A percentile compares a stretch with the other conserved stretches of the same genome.
phyloP scores from a whole-genome alignment of 2,113 vertebrate species.

The Hyperopisus bebe region DNA sequence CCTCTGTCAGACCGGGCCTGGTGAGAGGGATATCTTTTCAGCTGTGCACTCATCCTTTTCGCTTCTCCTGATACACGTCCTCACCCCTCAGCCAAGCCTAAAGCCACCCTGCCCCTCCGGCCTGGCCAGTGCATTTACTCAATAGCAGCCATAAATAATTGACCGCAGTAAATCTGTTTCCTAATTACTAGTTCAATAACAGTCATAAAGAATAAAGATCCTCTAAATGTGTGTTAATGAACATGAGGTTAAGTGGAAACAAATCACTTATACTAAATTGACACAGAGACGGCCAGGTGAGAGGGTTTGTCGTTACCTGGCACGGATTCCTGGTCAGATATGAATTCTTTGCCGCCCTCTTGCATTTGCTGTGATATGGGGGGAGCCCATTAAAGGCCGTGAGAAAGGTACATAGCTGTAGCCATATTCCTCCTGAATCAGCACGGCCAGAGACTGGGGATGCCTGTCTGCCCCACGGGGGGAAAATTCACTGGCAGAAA shows the following conservation, averaged over 20 bases:
- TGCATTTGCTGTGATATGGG: constrained; percentile 47
- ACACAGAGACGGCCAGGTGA: not conserved
- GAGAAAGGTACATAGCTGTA: not conserved
- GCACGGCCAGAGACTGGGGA: constrained; percentile 55
- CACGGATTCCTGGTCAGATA: constrained; percentile 52
- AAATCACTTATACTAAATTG: not conserved
- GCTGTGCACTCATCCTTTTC: not conserved
- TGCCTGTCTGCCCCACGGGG: constrained; percentile 57
- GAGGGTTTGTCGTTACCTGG: constrained; percentile 43
- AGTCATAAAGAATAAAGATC: not conserved
- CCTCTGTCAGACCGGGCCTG: not conserved
- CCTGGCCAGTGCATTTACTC: not conserved
- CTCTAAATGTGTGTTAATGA: not conserved
- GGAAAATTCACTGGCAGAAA: constrained; percentile 39
- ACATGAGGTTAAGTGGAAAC: not conserved
- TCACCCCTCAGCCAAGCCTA: not conserved
- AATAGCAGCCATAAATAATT: not conserved
- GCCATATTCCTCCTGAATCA: constrained; percentile 62
- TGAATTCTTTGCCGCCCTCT: constrained; percentile 60
- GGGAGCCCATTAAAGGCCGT: constrained; percentile 40
- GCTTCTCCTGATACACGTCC: not conserved
- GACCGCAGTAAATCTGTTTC: not conserved
- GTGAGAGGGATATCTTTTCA: not conserved
- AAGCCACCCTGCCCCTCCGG: not conserved
- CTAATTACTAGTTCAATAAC: not conserved